These are phyloP conservation scores for Amblyjoppa proteus DNA, from an alignment of 2,888 invertebrate genomes.

Conservation along the genomic window DNA sequence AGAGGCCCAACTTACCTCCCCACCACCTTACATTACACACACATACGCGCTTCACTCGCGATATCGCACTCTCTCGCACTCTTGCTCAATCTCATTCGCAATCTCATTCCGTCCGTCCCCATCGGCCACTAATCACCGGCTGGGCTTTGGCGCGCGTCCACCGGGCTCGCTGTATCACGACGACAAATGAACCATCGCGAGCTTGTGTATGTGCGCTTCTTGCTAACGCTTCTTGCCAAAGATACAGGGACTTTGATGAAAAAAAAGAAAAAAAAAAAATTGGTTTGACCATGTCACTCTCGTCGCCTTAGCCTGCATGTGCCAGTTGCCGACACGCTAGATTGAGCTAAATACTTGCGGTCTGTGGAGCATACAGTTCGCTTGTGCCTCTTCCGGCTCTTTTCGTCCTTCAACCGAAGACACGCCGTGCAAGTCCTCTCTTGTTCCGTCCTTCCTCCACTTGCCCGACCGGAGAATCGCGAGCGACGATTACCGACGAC, in stretches of 20 bases:
- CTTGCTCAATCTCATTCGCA: constrained; percentile 49
- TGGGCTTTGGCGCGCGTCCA: constrained; percentile 53
- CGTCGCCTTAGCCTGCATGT: constrained; percentile 24
- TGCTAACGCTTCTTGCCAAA: constrained; percentile 13
- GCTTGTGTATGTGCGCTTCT: neutral
- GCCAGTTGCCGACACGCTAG: neutral
- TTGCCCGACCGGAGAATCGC: constrained; percentile 49
- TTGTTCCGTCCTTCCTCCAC: constrained; percentile 39
- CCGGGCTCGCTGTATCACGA: constrained; percentile 34
- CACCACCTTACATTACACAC: constrained; percentile 34
- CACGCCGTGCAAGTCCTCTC: constrained; percentile 31
- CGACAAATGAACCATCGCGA: constrained; percentile 20
- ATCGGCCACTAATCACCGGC: constrained; percentile 62
- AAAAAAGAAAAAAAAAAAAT: neutral
- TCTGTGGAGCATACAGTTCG: constrained; percentile 35
- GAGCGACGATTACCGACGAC: constrained; percentile 13
- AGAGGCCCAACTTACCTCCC: constrained; percentile 66
- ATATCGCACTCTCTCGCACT: constrained; percentile 20
- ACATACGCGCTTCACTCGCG: neutral
- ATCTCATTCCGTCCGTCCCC: constrained; percentile 39
- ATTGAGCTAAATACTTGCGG: constrained; percentile 39
- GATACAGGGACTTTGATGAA: neutral
- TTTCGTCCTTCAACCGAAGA: constrained; percentile 48
- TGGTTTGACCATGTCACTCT: neutral
- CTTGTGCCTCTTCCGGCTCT: constrained; percentile 51